A percentile compares a stretch with the other conserved stretches of the same genome.
phyloP scores from a whole-genome alignment of 2,113 vertebrate species.

The Centropristis striata region DNA sequence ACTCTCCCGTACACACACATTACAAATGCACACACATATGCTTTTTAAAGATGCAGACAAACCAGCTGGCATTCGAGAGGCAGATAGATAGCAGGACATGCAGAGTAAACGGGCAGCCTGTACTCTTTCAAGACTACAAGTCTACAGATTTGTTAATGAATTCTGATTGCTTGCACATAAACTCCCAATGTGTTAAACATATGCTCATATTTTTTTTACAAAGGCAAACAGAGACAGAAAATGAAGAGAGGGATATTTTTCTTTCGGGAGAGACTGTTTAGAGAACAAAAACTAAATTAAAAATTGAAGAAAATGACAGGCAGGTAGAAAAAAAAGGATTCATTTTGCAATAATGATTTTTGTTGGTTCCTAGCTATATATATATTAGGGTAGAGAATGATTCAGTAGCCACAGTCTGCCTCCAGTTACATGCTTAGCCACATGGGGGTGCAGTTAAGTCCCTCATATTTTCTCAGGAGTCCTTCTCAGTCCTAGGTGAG shows the following conservation, averaged over 20 bases:
- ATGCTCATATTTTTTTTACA: slow-evolving; percentile 36
- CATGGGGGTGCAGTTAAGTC: slow-evolving; percentile 63
- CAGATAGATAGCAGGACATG: slow-evolving; percentile 44
- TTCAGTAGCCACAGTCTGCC: background rate
- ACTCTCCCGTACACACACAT: slow-evolving; percentile 23
- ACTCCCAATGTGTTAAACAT: slow-evolving; percentile 39
- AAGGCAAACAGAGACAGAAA: slow-evolving; percentile 32
- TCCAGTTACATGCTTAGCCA: slow-evolving; percentile 48
- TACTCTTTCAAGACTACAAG: slow-evolving; percentile 30
- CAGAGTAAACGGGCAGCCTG: slow-evolving; percentile 39
- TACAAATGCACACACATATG: slow-evolving; percentile 23
- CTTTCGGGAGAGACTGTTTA: slow-evolving; percentile 4
- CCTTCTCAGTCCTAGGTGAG: background rate
- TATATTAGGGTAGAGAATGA: background rate
- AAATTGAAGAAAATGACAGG: background rate
- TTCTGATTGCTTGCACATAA: slow-evolving; percentile 47
- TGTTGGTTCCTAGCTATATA: background rate
- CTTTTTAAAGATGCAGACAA: slow-evolving; percentile 35
- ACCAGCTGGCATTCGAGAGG: slow-evolving; percentile 54
- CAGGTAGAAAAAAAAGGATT: background rate
- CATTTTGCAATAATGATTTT: background rate
- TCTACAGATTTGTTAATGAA: slow-evolving; percentile 24
- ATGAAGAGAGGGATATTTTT: slow-evolving; percentile 1
- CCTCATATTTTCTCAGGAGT: background rate
- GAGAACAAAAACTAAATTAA: slow-evolving; percentile 4